Evolutionary conservation across 2,113 vertebrate species (phyloP).

Genomic region (Pagrus major): DNA sequence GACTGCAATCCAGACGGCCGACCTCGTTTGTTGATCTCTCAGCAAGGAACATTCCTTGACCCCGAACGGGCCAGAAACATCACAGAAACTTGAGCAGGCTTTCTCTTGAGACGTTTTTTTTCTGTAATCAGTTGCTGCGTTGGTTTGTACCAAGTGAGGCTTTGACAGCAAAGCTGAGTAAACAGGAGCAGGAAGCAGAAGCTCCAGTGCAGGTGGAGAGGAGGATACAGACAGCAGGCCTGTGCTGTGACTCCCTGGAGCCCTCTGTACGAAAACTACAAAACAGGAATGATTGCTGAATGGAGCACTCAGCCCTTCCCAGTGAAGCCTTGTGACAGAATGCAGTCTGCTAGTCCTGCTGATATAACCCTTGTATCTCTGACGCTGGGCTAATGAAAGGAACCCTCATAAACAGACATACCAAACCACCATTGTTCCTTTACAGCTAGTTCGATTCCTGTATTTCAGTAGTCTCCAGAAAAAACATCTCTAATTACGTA

Average conservation of each 20-base stretch:
- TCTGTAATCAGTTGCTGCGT: conserved; percentile 39
- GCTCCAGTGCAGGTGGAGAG: conserved; percentile 74
- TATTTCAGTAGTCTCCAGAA: conserved; percentile 5
- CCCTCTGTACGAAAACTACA: conserved; percentile 54
- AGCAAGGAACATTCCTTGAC: conserved; percentile 40
- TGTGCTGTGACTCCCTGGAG: conserved; percentile 48
- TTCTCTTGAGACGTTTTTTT: conserved; percentile 39
- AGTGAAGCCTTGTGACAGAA: conserved; percentile 26
- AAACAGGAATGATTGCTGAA: conserved; percentile 79
- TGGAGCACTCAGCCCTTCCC: conserved; percentile 52
- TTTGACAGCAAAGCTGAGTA: conserved; percentile 79
- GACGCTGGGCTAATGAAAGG: conserved; percentile 31
- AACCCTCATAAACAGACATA: background rate
- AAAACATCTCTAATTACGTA: conserved; percentile 6
- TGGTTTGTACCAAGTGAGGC: conserved; percentile 59
- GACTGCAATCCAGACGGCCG: conserved; percentile 40
- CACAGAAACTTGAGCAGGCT: conserved; percentile 37
- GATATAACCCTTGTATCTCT: conserved; percentile 42
- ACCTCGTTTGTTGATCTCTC: conserved; percentile 30
- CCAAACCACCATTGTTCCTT: conserved; percentile 17
- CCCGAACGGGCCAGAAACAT: conserved; percentile 53
- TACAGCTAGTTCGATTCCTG: conserved; percentile 13
- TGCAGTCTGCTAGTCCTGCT: conserved; percentile 30
- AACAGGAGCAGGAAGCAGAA: conserved; percentile 81
- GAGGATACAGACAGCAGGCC: conserved; percentile 63